Evolutionary conservation across 2,888 invertebrate genomes (phyloP), one percentile per base, ranked within the genome.

Genomic region (Hyposoter didymator): DNA sequence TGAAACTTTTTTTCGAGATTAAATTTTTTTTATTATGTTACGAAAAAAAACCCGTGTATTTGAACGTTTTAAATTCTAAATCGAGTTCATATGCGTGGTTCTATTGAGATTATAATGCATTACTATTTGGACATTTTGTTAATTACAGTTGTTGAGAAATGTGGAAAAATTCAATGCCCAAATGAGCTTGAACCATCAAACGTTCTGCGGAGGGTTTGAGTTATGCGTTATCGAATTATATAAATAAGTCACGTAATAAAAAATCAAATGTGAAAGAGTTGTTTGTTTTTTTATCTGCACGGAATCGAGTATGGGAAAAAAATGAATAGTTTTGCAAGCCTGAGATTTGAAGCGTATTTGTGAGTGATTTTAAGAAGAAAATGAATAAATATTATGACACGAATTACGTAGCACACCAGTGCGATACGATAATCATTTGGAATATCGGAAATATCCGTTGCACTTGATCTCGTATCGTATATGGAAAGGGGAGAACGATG

Each of bases 381-480:
- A 70, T 10, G 35, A 62, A 47, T 10, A 35, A 62, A 47, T 43
- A 49, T 17, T 62, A 47, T 75, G 74, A 47, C 32, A 47, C 17
- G 45, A 22, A 22, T 59, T 39, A 47, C 22, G 39, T 55, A 43
- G 43, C 28, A 2, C 62, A 35, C 6, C 45, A 19, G 64, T 52
- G 35, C 22, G 28, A 84, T 62, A 70, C 52, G 76, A 84, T 79
- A 73, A 66, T 35, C 80, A 80, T 83, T 73, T 78, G 69, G 67
- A 43, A 83, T 83, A 84, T 81, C 67, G 67, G 73, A 81, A 73
- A 73, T 81, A 81, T 76, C 67, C 73, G 59, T 70, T 76, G 66
- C 67, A 76, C 66, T 62, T 67, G 80, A 72, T 82, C 72, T 66
- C 72, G 35, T 72, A 76, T 70, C 49, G 52, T 39, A n/a, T 1